Percentiles rank a stretch among this genome's conserved stretches.
Conservation (phyloP, 53 echinoderm and acorn worm species). For the Holothuria scabra region DNA sequence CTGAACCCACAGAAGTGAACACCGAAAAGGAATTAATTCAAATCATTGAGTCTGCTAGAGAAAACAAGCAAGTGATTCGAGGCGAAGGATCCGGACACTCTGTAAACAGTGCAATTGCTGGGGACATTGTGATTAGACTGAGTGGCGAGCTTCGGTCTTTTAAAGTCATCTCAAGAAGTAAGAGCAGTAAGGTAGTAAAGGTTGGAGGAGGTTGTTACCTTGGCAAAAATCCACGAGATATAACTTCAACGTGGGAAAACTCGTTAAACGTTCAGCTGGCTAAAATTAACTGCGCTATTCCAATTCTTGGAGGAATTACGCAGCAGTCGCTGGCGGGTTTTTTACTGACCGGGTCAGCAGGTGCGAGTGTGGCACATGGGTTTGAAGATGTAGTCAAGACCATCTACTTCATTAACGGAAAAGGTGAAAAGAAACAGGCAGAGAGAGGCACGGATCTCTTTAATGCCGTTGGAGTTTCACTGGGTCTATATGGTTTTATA, state of each 20-base stretch:
- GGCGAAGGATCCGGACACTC: constrained; percentile 24
- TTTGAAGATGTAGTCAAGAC: constrained; percentile 37
- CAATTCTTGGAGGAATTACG: constrained; percentile 44
- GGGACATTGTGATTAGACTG: not conserved
- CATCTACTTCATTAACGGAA: constrained; percentile 37
- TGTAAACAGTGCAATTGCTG: not conserved
- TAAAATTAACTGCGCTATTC: constrained; percentile 22
- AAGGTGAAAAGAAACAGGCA: constrained; percentile 12
- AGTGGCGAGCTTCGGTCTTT: constrained; percentile 4
- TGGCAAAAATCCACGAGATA: constrained; percentile 33
- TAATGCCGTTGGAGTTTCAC: constrained; percentile 39
- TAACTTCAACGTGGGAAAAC: constrained; percentile 26
- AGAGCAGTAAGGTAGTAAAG: not conserved
- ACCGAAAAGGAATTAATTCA: not conserved
- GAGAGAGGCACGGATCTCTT: constrained; percentile 23
- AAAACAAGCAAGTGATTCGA: constrained; percentile 7
- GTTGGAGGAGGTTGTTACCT: constrained; percentile 46
- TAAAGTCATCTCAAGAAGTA: not conserved
- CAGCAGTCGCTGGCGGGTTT: constrained; percentile 42
- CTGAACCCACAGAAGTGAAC: constrained; percentile 6
- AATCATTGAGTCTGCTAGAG: constrained; percentile 20
- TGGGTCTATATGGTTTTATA: constrained; percentile 43
- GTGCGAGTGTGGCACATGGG: constrained; percentile 32
- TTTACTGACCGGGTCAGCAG: constrained; percentile 33
- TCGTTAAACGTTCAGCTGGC: constrained; percentile 32